These are phyloP conservation scores for Horisme vitalbata DNA, from an alignment of 2,888 invertebrate genomes.

Conservation along the genomic window DNA sequence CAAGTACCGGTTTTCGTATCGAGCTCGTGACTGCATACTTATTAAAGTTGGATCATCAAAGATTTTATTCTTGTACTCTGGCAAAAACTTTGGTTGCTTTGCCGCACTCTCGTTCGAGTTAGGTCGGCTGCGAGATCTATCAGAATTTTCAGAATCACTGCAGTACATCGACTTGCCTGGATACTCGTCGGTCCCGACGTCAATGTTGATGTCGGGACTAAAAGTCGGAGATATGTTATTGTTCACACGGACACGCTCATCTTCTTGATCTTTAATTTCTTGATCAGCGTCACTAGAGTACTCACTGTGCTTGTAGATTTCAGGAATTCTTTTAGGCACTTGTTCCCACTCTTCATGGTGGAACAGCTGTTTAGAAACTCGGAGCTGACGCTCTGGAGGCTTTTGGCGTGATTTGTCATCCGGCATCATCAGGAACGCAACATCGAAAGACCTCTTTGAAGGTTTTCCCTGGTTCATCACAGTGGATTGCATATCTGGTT, in stretches of 20 bases:
- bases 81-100: conserved; percentile 77
- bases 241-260: conserved; percentile 66
- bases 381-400: conserved; percentile 79
- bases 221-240: conserved; percentile 77
- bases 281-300: conserved; percentile 63
- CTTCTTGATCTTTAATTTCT: conserved; percentile 69
- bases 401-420: conserved; percentile 90
- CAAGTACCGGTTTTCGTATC: conserved; percentile 70
- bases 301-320: conserved; percentile 71
- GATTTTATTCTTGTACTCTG: conserved; percentile 82
- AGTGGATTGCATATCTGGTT: conserved; percentile 66
- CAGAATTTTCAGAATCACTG: conserved; percentile 79
- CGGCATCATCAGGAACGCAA: conserved; percentile 94
- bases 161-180: conserved; percentile 74
- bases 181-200: conserved; percentile 79
- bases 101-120: conserved; percentile 82
- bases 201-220: conserved; percentile 76
- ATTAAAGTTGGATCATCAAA: conserved; percentile 83
- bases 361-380: conserved; percentile 78
- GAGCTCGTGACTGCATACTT: conserved; percentile 77
- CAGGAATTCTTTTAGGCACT: conserved; percentile 65
- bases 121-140: conserved; percentile 74
- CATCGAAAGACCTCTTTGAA: conserved; percentile 93
- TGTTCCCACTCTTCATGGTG: conserved; percentile 76
- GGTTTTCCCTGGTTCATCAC: conserved; percentile 64